Conservation (phyloP, 2,888 invertebrate genomes). For the Lacanobia oleracea region DNA sequence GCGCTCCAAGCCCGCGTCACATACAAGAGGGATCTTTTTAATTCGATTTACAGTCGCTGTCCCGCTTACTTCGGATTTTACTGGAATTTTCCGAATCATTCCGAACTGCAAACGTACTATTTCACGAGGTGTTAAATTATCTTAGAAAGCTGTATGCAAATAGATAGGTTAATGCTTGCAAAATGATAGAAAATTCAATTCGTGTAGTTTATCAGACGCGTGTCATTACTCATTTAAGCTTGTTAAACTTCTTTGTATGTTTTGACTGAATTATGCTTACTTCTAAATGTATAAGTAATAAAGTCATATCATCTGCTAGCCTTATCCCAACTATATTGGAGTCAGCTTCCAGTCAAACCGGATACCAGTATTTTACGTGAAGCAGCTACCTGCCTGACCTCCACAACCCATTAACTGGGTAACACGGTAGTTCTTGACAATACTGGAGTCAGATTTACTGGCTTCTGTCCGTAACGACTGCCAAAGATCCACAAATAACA, state of each 20-base stretch:
- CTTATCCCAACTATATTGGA: no score
- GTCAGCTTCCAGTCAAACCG: no score
- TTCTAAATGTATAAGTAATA: neutral
- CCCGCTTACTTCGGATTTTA: slow-evolving; percentile 23
- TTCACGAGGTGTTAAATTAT: slow-evolving; percentile 15
- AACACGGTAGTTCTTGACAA: no score
- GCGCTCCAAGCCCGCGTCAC: slow-evolving; percentile 8
- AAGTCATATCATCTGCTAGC: no score
- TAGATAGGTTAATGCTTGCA: neutral
- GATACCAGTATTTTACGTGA: no score
- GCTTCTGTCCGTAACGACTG: no score
- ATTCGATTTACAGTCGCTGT: slow-evolving; percentile 42
- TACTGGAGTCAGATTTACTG: no score
- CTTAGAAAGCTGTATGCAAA: slow-evolving; percentile 1
- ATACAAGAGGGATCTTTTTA: slow-evolving; percentile 46
- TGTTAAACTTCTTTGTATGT: neutral
- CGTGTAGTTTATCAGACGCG: neutral
- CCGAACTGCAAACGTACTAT: slow-evolving; percentile 15
- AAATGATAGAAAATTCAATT: neutral
- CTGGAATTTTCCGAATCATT: slow-evolving; percentile 26
- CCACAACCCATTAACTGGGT: no score
- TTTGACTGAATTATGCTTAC: neutral
- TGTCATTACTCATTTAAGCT: neutral
- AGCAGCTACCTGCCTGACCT: no score
- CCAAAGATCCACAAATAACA: no score